These are phyloP conservation scores for Spisula subtruncata DNA, from an alignment of 2,888 invertebrate species.

Conservation along the genomic window DNA sequence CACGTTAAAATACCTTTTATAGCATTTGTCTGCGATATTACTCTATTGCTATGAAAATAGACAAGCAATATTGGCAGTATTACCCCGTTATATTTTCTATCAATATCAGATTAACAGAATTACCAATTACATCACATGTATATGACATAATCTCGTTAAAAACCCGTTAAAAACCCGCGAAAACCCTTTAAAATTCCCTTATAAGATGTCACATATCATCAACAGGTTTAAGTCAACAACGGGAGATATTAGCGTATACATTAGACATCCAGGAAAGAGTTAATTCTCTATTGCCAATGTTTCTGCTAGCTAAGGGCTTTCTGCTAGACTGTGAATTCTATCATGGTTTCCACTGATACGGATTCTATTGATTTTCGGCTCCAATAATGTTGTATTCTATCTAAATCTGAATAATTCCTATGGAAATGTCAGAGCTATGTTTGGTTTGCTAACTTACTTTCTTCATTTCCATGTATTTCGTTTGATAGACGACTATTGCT, in stretches of 20 bases:
- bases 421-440: not conserved
- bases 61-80: not conserved
- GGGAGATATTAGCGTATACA: not conserved
- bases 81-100: not conserved
- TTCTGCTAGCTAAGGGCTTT: not conserved
- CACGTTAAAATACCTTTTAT: not conserved
- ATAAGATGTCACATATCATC: not conserved
- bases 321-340: slow-evolving; percentile 26
- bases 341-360: slow-evolving; percentile 30
- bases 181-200: not conserved
- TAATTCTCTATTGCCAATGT: not conserved
- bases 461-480: slow-evolving; percentile 41
- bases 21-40: too few species aligned
- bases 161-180: not conserved
- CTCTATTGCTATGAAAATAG: not conserved
- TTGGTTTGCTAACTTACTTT: slow-evolving; percentile 31
- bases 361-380: slow-evolving; percentile 44
- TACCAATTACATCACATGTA: not conserved
- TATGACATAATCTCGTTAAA: not conserved
- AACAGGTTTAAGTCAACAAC: not conserved
- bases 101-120: not conserved
- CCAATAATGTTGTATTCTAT: slow-evolving; percentile 41
- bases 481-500: not conserved
- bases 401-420: slow-evolving; percentile 39
- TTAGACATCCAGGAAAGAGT: not conserved